Percentiles rank a stretch among this genome's conserved stretches.
Conservation (phyloP, 2,888 invertebrate species). For the Limnephilus marmoratus region DNA sequence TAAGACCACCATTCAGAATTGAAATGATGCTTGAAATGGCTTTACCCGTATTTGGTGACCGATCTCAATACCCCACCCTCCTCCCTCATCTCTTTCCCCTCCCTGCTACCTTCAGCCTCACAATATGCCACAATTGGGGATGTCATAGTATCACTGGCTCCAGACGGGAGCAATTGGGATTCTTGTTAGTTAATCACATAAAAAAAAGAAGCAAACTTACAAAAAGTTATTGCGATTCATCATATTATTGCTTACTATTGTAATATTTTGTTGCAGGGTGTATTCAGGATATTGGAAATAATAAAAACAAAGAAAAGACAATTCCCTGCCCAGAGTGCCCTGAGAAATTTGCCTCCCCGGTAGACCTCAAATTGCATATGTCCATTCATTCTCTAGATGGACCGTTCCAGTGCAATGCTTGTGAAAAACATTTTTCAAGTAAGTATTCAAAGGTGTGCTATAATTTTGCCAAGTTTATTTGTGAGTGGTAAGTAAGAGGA, state of each 20-base stretch:
- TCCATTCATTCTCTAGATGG: slow-evolving; percentile 54
- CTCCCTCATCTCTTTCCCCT: too few relatives aligned
- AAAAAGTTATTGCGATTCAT: not conserved
- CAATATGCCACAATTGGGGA: too few relatives aligned
- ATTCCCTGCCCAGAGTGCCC: slow-evolving; percentile 47
- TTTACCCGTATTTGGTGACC: too few relatives aligned
- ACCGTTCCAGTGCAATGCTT: slow-evolving; percentile 59
- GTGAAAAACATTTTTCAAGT: slow-evolving; percentile 61
- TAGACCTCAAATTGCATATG: slow-evolving; percentile 62
- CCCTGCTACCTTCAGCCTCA: too few relatives aligned
- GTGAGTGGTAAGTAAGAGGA: too few relatives aligned
- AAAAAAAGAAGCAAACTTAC: too few relatives aligned
- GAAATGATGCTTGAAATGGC: too few relatives aligned
- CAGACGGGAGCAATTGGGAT: too few relatives aligned
- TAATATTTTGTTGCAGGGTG: slow-evolving; percentile 11
- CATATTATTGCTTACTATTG: not conserved
- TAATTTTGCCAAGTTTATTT: not conserved
- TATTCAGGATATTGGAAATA: not conserved
- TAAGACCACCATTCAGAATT: too few relatives aligned
- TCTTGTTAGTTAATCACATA: too few relatives aligned
- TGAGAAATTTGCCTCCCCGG: slow-evolving; percentile 23
- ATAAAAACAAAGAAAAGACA: slow-evolving; percentile 27
- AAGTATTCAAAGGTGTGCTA: not conserved
- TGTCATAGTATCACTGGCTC: too few relatives aligned
- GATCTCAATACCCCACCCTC: too few relatives aligned